Evolutionary conservation across 1,140 invertebrate genomes (phyloP), one percentile per base, ranked within the genome.

Genomic region (Lordiphosa mommai): DNA sequence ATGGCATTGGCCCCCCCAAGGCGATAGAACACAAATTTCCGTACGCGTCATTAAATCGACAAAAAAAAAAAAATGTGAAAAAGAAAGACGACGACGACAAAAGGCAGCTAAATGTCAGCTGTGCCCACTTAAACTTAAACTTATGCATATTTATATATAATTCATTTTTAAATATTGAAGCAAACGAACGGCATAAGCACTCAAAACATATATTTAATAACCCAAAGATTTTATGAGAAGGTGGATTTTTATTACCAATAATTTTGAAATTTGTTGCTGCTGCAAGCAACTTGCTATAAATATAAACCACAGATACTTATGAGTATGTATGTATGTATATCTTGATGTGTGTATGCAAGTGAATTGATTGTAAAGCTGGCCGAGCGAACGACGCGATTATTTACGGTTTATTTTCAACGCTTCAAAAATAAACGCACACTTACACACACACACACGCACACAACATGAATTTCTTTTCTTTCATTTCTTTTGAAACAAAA

Each of bases 401-500:
- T 66, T 82, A 61, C 60, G 76, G 80, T 82, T 80, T 80, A 80
- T 80, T 80, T 80, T 84, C 84, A 82, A 82, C 77, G 82, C 77
- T 77, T 77, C 77, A 65, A 61, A 84, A 84, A 84, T 84, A 84
- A 84, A 84, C 72, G 71, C 56, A 55, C 29, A 27, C 30, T 20
- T 12, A 56, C 17, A 34, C 29, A 30, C 23, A 29, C 34, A 66
- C 43, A 40, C 27, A 13, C 32, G 17, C 3, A 32, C 9, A 41
- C 58, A 77, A 68, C 63, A 71, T 77, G 67, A 66, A 71, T 71
- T 61, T 60, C 66, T 53, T 41, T 43, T 47, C 61, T 12, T 59
- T 59, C 37, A 37, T 34, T 55, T 53, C 41, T 32, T 68, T 51
- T 60, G 53, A 56, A 64, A 76, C 67, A 84, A 72, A 84, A 84